Evolutionary conservation across 2,797 vertebrate species (phyloP).

Genomic region (Arremon brunneinucha): DNA sequence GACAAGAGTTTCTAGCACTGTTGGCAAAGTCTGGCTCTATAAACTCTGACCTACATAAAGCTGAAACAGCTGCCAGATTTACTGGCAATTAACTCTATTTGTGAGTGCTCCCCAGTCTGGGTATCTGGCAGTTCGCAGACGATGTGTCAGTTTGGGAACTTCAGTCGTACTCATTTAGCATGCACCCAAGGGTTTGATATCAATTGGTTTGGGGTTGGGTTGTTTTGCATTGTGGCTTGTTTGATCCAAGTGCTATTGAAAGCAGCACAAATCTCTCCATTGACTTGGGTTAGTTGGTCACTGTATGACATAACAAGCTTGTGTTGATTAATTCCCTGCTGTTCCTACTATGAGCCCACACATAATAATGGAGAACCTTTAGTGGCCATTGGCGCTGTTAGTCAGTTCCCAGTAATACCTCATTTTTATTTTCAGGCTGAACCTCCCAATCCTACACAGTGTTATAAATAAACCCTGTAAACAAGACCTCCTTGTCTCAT

Average conservation of each 20-base stretch:
- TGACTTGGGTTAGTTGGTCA: not conserved
- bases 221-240: not conserved
- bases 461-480: not conserved
- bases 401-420: not conserved
- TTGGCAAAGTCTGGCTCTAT: not conserved
- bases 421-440: not conserved
- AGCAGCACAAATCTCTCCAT: not conserved
- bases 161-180: not conserved
- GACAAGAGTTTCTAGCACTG: not conserved
- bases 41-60: not conserved
- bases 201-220: not conserved
- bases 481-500: not conserved
- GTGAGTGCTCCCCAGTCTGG: not conserved
- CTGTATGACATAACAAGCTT: not conserved
- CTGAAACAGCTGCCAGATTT: not conserved
- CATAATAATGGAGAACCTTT: not conserved
- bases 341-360: not conserved
- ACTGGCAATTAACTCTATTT: not conserved
- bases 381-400: not conserved
- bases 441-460: not conserved
- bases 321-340: not conserved
- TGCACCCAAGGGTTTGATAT: not conserved
- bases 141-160: not conserved
- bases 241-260: not conserved
- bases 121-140: not conserved